Conservation (phyloP, 2,113 vertebrate genomes). For the Malaclemys terrapin region DNA sequence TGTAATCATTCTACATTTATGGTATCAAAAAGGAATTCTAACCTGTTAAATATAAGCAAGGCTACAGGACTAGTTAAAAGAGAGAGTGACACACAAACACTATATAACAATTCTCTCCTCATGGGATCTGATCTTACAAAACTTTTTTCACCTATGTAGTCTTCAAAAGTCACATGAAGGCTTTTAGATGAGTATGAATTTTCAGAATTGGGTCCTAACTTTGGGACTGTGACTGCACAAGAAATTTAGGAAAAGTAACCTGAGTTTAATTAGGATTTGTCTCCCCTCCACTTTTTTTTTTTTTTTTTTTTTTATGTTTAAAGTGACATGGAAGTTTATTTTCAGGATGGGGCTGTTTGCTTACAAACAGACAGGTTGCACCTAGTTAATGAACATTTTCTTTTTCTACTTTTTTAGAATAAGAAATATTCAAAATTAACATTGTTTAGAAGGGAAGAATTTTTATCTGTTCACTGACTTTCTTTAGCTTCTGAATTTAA, state of each 20-base stretch:
- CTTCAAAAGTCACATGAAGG: background rate
- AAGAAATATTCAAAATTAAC: background rate
- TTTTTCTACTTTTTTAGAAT: background rate
- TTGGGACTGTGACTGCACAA: background rate
- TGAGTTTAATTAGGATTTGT: accelerated
- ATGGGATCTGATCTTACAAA: background rate
- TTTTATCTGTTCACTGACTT: background rate
- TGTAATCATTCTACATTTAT: background rate
- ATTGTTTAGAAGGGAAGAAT: background rate
- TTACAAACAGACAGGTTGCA: background rate
- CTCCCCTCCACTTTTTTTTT: background rate
- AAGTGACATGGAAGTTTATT: background rate
- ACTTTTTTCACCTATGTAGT: background rate
- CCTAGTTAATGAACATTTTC: background rate
- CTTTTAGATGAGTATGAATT: background rate
- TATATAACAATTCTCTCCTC: background rate
- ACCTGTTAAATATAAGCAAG: background rate
- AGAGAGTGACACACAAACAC: accelerated
- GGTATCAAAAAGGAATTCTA: background rate
- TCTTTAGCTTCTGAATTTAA: background rate
- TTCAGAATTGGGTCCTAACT: background rate
- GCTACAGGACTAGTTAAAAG: background rate
- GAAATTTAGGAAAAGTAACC: background rate
- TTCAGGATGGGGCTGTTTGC: background rate
- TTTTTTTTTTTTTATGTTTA: background rate